These are phyloP conservation scores for Anhinga rufa DNA, from an alignment of 2,113 vertebrate genomes.

Conservation along the genomic window DNA sequence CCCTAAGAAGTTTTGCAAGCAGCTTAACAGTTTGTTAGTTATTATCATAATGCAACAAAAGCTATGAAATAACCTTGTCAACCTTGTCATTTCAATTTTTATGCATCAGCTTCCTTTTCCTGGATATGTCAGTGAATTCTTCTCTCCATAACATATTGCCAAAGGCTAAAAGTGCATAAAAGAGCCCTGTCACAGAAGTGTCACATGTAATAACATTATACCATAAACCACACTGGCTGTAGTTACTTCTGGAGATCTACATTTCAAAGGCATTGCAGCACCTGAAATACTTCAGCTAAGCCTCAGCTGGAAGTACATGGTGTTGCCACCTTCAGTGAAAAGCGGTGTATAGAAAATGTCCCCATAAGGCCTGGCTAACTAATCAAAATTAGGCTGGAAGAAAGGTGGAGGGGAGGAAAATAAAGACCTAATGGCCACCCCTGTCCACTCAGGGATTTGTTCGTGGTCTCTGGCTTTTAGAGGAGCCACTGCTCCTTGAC, in stretches of 20 bases:
- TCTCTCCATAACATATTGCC: slow-evolving; percentile 5
- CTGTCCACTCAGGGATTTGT: not conserved
- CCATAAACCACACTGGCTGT: not conserved
- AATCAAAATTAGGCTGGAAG: not conserved
- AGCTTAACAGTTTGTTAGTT: not conserved
- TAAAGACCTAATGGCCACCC: not conserved
- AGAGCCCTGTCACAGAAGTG: not conserved
- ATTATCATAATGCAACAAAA: slow-evolving; percentile 25
- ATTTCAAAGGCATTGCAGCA: not conserved
- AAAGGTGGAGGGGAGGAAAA: not conserved
- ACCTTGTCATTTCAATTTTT: slow-evolving; percentile 46
- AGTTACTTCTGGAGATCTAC: not conserved
- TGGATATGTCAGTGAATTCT: slow-evolving; percentile 20
- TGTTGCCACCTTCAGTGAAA: not conserved
- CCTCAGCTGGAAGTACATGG: not conserved
- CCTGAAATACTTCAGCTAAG: not conserved
- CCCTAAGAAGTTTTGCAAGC: not conserved
- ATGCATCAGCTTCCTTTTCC: not conserved
- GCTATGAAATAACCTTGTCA: slow-evolving; percentile 43
- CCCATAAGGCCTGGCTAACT: not conserved
- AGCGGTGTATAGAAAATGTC: not conserved
- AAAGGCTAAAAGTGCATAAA: slow-evolving; percentile 30
- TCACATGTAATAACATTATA: slow-evolving; percentile 16
- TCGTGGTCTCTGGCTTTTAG: not conserved
- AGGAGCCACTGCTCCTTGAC: not conserved